Evolutionary conservation across 2,888 invertebrate species (phyloP).

Genomic region (Chloromyia formosa): DNA sequence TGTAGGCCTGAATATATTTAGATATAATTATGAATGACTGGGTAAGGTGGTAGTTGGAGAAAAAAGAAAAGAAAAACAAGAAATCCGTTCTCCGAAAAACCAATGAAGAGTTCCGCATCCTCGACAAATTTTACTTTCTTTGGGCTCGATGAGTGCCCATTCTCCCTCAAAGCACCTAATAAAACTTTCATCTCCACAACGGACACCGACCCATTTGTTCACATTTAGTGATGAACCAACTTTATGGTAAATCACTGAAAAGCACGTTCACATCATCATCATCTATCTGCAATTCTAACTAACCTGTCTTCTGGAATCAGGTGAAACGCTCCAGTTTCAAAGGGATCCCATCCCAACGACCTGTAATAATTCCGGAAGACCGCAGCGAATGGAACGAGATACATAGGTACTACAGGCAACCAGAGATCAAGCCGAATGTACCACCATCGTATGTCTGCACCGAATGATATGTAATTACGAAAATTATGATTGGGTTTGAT

Average conservation of each 20-base stretch:
- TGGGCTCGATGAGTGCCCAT: too few relatives aligned
- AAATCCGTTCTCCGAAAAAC: too few relatives aligned
- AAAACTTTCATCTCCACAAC: too few relatives aligned
- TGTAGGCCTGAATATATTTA: too few relatives aligned
- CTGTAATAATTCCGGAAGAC: neutral
- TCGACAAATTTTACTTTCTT: too few relatives aligned
- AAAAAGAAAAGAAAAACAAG: too few relatives aligned
- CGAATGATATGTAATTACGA: slow-evolving; percentile 42
- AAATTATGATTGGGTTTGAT: slow-evolving; percentile 44
- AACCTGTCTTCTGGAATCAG: slow-evolving; percentile 12
- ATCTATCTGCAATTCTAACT: neutral
- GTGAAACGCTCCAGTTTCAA: slow-evolving; percentile 24
- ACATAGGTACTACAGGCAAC: too few relatives aligned
- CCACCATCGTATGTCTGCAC: slow-evolving; percentile 8
- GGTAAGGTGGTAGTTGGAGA: too few relatives aligned
- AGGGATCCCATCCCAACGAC: neutral
- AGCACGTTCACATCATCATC: slow-evolving; percentile 1
- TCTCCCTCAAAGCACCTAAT: too few relatives aligned
- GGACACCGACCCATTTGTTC: neutral
- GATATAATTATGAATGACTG: too few relatives aligned
- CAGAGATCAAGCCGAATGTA: slow-evolving; percentile 2
- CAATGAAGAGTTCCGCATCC: too few relatives aligned
- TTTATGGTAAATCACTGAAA: slow-evolving; percentile 20
- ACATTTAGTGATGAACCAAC: too few relatives aligned
- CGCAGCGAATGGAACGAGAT: neutral